Evolutionary conservation across 2,888 invertebrate species (phyloP).

Genomic region (Campopleginae sp.): DNA sequence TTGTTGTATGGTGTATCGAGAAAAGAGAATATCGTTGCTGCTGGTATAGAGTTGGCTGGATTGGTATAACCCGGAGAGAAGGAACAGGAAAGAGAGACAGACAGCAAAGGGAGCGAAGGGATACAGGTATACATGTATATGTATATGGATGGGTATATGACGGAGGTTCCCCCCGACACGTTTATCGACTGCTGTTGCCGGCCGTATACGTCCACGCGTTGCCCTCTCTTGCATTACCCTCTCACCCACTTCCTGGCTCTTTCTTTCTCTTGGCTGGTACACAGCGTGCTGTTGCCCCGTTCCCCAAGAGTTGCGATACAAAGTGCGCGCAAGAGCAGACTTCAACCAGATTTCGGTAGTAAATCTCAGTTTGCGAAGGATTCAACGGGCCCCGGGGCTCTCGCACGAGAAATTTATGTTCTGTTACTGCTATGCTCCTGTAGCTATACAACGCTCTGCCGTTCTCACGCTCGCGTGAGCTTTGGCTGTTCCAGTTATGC

Average conservation of each 20-base stretch:
- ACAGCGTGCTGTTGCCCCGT: constrained; percentile 39
- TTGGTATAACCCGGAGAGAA: not conserved
- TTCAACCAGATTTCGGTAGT: constrained; percentile 75
- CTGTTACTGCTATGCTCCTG: constrained; percentile 63
- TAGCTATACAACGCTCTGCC: constrained; percentile 34
- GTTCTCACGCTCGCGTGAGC: constrained; percentile 25
- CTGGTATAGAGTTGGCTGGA: constrained; percentile 31
- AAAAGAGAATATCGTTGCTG: constrained; percentile 26
- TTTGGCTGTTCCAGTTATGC: constrained; percentile 70
- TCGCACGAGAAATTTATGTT: constrained; percentile 74
- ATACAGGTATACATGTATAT: not conserved
- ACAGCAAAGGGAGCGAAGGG: too few species aligned
- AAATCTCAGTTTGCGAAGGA: constrained; percentile 78
- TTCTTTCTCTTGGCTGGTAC: constrained; percentile 1
- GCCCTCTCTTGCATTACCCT: constrained; percentile 17
- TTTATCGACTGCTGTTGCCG: constrained; percentile 67
- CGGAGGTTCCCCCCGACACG: constrained; percentile 51
- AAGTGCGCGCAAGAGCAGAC: constrained; percentile 69
- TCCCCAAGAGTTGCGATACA: constrained; percentile 65
- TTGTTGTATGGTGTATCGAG: constrained; percentile 5
- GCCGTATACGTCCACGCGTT: constrained; percentile 61
- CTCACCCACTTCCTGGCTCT: constrained; percentile 27
- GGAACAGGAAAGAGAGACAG: not conserved
- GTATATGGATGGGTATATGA: constrained; percentile 2
- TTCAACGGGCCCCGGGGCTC: constrained; percentile 73